Evolutionary conservation across 2,797 vertebrate species (phyloP).

Genomic region (Muscicapa comitata): DNA sequence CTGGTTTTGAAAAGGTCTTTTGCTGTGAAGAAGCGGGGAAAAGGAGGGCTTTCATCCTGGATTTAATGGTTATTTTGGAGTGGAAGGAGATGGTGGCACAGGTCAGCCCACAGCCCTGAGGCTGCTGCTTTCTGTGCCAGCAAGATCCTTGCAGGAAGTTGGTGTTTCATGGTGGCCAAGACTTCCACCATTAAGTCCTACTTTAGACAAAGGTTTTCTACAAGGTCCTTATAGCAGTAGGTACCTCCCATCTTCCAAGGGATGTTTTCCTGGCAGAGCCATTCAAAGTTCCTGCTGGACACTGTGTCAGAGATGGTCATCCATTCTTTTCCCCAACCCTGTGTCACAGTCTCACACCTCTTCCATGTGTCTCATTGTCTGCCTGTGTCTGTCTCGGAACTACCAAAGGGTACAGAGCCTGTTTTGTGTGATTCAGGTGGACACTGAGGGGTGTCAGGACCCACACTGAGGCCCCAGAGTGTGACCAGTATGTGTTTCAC

Average conservation of each 20-base stretch:
- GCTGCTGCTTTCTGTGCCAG: background rate
- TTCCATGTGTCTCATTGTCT: background rate
- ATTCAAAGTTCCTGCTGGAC: background rate
- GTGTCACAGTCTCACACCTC: background rate
- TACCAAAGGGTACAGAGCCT: background rate
- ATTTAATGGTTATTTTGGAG: background rate
- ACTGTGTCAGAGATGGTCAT: background rate
- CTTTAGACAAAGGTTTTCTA: background rate
- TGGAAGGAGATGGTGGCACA: background rate
- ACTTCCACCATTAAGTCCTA: background rate
- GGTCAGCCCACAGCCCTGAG: background rate
- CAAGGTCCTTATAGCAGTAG: background rate
- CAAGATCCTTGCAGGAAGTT: background rate
- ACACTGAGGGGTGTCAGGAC: background rate
- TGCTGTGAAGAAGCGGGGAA: background rate
- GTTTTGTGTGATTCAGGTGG: background rate
- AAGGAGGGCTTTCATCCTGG: background rate
- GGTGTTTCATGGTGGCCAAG: background rate
- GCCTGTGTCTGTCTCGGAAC: background rate
- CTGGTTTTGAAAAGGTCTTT: background rate
- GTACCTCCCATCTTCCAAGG: background rate
- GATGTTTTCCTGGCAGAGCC: background rate
- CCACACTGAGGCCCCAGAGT: background rate
- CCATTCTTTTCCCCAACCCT: accelerated
- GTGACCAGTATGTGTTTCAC: background rate